Evolutionary conservation across 2,888 invertebrate genomes (phyloP), one percentile per base, ranked within the genome.

Genomic region (Drosophila peninsularis): DNA sequence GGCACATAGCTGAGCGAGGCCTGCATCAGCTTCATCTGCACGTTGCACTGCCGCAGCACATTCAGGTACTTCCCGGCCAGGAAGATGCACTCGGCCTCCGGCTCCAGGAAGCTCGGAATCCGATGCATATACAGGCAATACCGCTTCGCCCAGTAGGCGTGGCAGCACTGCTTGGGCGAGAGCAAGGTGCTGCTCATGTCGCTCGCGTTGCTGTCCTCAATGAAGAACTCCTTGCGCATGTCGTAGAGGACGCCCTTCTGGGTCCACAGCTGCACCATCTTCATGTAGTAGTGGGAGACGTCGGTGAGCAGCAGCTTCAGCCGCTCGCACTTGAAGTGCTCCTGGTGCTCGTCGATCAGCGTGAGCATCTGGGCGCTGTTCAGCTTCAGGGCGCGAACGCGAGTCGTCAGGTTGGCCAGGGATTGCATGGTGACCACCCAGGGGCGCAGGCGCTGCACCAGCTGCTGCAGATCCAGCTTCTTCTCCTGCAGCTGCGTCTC

Each of bases 241-340:
- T 85, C 84, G 53, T 80, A 78, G 14, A 87, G 56, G 0, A 82
- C 57, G 0, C 87, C 85, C 55, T 84, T 84, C 24, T 85, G 87
- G 0, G 66, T 84, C 85, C 85, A 85, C 19, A 82, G 17, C 45
- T 86, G 82, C 6, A 86, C 81, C 34, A 84, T 79, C 27, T 79
- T 82, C 81, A 85, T 81, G 27, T 85, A 85, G 7, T 63, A 55
- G 3, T 57, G 27, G 0, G 80, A 52, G 1, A 79, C 78, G 0
- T 62, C 61, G 0, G 42, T 52, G n/a, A 87, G 4, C 5, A 82
- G 34, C 19, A 27, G 27, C 11, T 30, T 27, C 0, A 75, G 24
- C 0, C 54, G 32, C 0, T 62, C 69, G 14, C 39, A n/a, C 32
- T 74, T 79, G 44, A 34, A 73, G 1, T 62, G 64, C 14, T 58